Percentiles rank a stretch among this genome's conserved stretches.
These are phyloP conservation scores for Trididemnum miniatum DNA, from an alignment of 23 tunicate species.

Conservation along the genomic window DNA sequence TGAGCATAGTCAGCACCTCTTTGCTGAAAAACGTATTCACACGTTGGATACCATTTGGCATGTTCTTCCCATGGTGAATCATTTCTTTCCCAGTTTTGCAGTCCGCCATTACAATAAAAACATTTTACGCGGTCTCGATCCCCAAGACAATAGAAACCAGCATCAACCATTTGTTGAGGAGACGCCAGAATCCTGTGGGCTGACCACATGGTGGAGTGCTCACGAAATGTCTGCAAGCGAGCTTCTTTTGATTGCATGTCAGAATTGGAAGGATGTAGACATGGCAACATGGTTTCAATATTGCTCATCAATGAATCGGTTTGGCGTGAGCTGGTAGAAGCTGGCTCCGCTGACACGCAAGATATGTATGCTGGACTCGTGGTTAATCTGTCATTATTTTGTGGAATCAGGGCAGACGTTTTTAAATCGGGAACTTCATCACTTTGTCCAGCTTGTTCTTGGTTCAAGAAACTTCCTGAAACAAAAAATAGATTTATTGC, in stretches of 20 bases:
- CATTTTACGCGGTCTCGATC: neutral
- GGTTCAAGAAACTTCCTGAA: no score
- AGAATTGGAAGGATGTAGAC: neutral
- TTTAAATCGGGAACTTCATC: no score
- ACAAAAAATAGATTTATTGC: no score
- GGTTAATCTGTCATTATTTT: no score
- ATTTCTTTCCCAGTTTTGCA: neutral
- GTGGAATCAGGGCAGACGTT: no score
- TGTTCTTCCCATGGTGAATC: neutral
- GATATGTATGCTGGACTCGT: no score
- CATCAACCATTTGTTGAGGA: neutral
- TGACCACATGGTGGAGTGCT: neutral
- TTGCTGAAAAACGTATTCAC: slow-evolving; percentile 15
- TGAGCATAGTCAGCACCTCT: slow-evolving; percentile 14
- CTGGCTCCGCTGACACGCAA: no score
- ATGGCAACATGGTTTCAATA: neutral
- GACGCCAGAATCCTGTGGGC: neutral
- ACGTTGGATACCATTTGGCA: neutral
- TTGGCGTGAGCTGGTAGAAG: no score
- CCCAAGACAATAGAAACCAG: neutral
- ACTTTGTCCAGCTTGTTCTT: no score
- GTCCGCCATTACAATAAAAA: neutral
- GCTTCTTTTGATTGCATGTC: neutral
- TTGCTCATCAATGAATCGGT: no score
- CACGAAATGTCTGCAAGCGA: neutral